phyloP scores from a whole-genome alignment of 53 echinoderm and acorn worm species.

The Pentamera pediparva region DNA sequence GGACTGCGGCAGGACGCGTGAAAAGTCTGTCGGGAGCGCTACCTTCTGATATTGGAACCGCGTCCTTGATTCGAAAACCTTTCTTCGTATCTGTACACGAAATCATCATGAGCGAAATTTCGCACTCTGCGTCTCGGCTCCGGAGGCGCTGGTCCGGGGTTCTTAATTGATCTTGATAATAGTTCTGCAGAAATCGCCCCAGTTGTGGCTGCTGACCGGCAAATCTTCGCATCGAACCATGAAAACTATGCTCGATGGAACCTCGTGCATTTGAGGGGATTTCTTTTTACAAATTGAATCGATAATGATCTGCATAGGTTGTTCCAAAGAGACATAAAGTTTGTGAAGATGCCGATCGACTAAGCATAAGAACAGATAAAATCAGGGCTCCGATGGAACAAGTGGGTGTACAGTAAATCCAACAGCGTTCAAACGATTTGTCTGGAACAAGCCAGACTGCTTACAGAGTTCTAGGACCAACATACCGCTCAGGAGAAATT shows the following conservation, averaged over 20 bases:
- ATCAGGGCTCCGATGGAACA: too few relatives aligned
- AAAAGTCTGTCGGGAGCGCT: too few relatives aligned
- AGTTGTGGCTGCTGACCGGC: too few relatives aligned
- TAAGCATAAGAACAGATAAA: too few relatives aligned
- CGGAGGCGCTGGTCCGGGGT: too few relatives aligned
- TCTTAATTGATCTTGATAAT: too few relatives aligned
- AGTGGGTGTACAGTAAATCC: not conserved
- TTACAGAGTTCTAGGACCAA: not conserved
- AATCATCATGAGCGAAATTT: slow-evolving; percentile 17
- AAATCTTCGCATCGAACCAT: slow-evolving; percentile 1
- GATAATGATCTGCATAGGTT: slow-evolving; percentile 32
- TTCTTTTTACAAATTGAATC: slow-evolving; percentile 21
- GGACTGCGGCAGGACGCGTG: slow-evolving; percentile 31
- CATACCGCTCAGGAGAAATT: not conserved
- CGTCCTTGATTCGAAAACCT: not conserved
- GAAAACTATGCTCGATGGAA: too few relatives aligned
- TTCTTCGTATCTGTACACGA: slow-evolving; percentile 25
- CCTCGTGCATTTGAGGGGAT: too few relatives aligned
- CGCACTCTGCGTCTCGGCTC: slow-evolving; percentile 8
- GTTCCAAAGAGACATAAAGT: too few relatives aligned
- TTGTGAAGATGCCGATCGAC: too few relatives aligned
- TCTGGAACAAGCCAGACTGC: not conserved
- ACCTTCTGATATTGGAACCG: too few relatives aligned
- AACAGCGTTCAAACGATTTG: not conserved
- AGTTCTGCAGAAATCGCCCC: too few relatives aligned